These are phyloP conservation scores for Hippopotamus amphibius DNA, from an alignment of 2,113 vertebrate species.

Conservation along the genomic window DNA sequence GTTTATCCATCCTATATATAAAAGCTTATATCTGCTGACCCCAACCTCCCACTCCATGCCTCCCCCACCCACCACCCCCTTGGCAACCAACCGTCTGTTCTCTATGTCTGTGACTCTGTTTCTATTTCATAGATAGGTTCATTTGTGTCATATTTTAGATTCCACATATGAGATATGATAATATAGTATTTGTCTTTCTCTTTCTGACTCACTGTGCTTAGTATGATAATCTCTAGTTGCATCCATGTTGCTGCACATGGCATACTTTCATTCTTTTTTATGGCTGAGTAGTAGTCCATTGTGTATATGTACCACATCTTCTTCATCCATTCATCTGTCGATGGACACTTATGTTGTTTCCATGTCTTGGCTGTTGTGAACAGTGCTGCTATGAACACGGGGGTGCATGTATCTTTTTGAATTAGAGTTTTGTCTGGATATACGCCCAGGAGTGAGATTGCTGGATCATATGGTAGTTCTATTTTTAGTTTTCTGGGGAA, in stretches of 20 bases:
- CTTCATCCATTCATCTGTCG: neutral
- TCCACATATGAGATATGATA: neutral
- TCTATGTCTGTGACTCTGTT: neutral
- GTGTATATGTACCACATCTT: neutral
- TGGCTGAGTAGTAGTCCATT: neutral
- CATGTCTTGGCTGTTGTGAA: neutral
- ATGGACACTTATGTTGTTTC: too few species aligned
- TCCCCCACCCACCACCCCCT: neutral
- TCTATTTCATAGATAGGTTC: neutral
- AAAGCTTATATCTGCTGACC: neutral
- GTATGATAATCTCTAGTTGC: neutral
- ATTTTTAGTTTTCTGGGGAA: neutral
- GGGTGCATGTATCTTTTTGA: fast-evolving
- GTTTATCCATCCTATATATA: neutral
- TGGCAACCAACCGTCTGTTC: neutral
- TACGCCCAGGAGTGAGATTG: neutral
- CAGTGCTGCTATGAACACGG: fast-evolving
- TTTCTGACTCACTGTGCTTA: fast-evolving
- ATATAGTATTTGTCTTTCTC: neutral
- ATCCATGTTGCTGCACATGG: neutral
- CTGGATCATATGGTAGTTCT: neutral
- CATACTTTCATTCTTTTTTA: neutral
- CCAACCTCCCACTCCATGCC: neutral
- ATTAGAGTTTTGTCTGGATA: neutral
- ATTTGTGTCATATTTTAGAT: neutral